Evolutionary conservation across 2,888 invertebrate species (phyloP), one percentile per base, ranked within the genome.

Genomic region (Cotesia congregata): DNA sequence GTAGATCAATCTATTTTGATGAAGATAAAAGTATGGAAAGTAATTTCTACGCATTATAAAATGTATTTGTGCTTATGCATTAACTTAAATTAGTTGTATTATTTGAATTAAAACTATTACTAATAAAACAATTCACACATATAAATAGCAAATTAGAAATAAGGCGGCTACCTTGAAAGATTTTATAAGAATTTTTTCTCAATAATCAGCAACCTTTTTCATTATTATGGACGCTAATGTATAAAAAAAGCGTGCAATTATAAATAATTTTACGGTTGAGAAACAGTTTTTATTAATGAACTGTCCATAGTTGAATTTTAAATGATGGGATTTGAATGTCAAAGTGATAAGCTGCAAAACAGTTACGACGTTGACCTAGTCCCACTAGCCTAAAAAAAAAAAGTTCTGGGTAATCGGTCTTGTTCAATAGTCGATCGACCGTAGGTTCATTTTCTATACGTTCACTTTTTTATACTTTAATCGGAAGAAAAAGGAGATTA

Each of bases 291-390:
- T 39, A 60, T 69, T 60, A 73, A 60, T 73, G 72, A 72, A 69
- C 64, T 64, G 59, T 68, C 65, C 60, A 72, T 62, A 40, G 67
- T 64, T 71, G 59, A 74, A 67, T 60, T 39, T 39, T 50, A 74
- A 69, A 67, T 69, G 83, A 82, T 83, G 83, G 82, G 71, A 69
- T 79, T 83, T 83, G 83, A 85, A 80, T 85, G 85, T 82, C 83
- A 84, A 77, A 67, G 81, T 77, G 83, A 83, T 84, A 84, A 85
- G 81, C 82, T 73, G 76, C 76, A 83, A 83, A 81, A 81, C 75
- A 82, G 80, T 82, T 83, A 75, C 60, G 78, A 78, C 78, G 82
- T 64, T 83, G 87, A 87, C 85, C 87, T 85, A 87, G 86, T 85
- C 84, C 82, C 75, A 81, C 76, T 86, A 84, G 79, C 84, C 85